These are phyloP conservation scores for Mimachlamys varia DNA, from an alignment of 2,888 invertebrate genomes.

Conservation along the genomic window DNA sequence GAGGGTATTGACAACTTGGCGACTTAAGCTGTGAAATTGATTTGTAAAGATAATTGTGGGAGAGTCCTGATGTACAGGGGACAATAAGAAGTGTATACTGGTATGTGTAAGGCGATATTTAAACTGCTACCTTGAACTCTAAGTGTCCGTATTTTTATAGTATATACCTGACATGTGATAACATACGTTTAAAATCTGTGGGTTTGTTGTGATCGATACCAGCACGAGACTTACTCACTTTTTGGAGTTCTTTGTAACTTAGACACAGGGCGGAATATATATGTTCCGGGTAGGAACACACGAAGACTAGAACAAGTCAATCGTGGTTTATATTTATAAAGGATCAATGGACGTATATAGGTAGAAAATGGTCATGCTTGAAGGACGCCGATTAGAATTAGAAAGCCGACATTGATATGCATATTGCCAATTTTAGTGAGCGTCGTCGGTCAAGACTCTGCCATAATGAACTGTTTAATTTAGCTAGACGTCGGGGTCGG, in stretches of 20 bases:
- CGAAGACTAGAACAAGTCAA: not conserved
- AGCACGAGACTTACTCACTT: not conserved
- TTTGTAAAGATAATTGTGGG: not conserved
- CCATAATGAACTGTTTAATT: not conserved
- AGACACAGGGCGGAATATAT: not conserved
- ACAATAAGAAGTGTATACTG: not conserved
- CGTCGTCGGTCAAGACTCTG: not conserved
- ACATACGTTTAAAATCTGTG: not conserved
- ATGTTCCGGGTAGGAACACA: not conserved
- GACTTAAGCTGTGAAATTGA: constrained; percentile 21
- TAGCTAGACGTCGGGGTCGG: not conserved
- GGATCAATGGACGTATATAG: not conserved
- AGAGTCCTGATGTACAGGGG: not conserved
- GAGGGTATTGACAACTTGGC: not conserved
- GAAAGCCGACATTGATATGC: not conserved
- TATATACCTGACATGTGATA: not conserved
- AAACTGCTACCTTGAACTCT: not conserved
- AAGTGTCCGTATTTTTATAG: not conserved
- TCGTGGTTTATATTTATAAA: not conserved
- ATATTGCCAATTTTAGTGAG: not conserved
- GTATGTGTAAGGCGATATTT: not conserved
- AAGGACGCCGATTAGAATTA: not conserved
- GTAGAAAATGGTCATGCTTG: not conserved
- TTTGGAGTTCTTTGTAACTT: not conserved
- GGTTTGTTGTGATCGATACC: not conserved